phyloP scores from a whole-genome alignment of 2,113 vertebrate species.

The Trematocara variabile region DNA sequence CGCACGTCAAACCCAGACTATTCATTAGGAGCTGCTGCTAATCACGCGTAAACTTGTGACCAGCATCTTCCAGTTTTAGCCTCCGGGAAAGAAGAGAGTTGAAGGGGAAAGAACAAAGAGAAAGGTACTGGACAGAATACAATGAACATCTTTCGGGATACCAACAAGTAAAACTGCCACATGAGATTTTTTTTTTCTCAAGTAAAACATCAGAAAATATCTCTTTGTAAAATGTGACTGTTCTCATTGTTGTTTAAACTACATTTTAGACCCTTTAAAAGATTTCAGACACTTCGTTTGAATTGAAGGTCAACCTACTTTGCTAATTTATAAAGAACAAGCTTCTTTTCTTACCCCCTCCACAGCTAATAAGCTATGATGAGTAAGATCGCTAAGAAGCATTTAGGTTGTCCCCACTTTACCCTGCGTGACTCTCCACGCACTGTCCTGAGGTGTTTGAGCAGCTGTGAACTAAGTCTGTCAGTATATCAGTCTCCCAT shows the following conservation, averaged over 20 bases:
- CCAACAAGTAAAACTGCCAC: background rate
- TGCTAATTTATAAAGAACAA: background rate
- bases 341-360: background rate
- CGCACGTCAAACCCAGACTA: conserved; percentile 39
- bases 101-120: background rate
- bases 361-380: conserved; percentile 1
- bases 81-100: background rate
- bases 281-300: background rate
- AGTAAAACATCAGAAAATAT: background rate
- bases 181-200: background rate
- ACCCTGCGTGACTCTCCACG: background rate
- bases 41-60: conserved; percentile 40
- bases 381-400: background rate
- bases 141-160: background rate
- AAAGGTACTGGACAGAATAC: background rate
- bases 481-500: conserved; percentile 33
- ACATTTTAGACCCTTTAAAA: background rate
- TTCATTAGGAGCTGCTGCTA: conserved; percentile 45
- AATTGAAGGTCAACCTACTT: background rate
- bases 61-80: conserved; percentile 41
- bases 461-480: conserved; percentile 50
- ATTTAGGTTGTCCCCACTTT: conserved; percentile 18
- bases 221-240: background rate
- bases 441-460: conserved; percentile 24
- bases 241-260: background rate